A percentile compares a stretch with the other conserved stretches of the same genome.
These are phyloP conservation scores for Threskiornis aethiopicus DNA, from an alignment of 2,797 vertebrate species.

Conservation along the genomic window DNA sequence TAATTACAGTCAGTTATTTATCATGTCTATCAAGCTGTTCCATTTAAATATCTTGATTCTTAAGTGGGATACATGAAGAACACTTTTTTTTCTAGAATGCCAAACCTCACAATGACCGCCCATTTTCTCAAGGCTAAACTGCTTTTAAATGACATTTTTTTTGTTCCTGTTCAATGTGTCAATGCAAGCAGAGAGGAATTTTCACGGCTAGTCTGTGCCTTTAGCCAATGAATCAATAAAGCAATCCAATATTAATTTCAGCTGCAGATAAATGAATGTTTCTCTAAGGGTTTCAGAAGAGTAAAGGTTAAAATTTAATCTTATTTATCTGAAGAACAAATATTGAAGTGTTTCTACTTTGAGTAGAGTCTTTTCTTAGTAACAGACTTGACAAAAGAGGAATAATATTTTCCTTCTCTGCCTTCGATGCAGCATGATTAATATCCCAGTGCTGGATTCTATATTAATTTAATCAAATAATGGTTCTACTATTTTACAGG, in stretches of 20 bases:
- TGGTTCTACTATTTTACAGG: neutral
- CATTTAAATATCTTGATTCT: neutral
- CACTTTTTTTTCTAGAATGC: neutral
- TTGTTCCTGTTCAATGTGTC: neutral
- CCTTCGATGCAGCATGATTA: neutral
- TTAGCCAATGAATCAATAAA: slow-evolving; percentile 34
- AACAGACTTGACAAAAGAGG: neutral
- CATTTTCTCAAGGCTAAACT: slow-evolving; percentile 18
- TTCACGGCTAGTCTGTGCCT: neutral
- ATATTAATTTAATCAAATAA: slow-evolving; percentile 14
- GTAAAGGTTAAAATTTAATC: slow-evolving; percentile 31
- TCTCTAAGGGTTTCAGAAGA: slow-evolving; percentile 6
- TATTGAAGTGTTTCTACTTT: neutral
- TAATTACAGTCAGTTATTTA: neutral
- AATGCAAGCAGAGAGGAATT: neutral
- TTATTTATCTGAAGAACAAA: slow-evolving; percentile 16
- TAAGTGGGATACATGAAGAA: neutral
- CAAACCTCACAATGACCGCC: neutral
- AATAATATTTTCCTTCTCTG: slow-evolving; percentile 15
- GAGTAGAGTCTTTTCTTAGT: neutral
- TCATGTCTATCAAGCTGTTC: neutral
- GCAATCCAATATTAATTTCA: slow-evolving; percentile 30
- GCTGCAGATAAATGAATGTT: neutral
- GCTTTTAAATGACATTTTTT: neutral
- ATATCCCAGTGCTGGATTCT: neutral